These are phyloP conservation scores for Diachasmimorpha longicaudata DNA, from an alignment of 1,140 invertebrate species.

Conservation along the genomic window DNA sequence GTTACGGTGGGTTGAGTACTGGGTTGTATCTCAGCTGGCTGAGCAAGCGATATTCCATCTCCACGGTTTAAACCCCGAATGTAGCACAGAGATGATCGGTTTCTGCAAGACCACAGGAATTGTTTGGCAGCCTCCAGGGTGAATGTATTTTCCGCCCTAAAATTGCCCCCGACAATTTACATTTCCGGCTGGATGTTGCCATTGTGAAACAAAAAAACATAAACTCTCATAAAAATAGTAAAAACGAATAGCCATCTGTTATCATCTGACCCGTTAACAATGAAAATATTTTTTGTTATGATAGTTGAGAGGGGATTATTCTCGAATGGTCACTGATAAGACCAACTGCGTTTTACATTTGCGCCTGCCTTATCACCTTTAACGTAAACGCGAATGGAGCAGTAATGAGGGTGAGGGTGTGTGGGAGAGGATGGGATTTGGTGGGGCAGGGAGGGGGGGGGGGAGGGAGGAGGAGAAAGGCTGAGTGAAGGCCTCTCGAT, in stretches of 20 bases:
- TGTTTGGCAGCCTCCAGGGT: neutral
- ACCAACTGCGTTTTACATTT: neutral
- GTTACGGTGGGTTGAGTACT: conserved; percentile 11
- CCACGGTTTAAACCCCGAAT: neutral
- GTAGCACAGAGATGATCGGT: conserved; percentile 1
- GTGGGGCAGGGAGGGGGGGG: neutral
- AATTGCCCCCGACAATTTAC: neutral
- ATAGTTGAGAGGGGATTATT: neutral
- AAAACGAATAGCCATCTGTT: neutral
- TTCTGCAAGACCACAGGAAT: neutral
- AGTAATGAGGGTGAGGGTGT: neutral
- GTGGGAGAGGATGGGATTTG: neutral
- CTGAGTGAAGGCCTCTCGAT: neutral
- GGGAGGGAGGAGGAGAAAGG: neutral
- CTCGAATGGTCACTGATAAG: neutral
- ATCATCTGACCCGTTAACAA: neutral
- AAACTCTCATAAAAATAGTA: neutral
- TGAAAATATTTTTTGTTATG: neutral
- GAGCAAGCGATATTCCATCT: conserved; percentile 1
- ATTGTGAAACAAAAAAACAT: neutral
- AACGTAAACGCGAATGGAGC: neutral
- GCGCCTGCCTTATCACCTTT: neutral
- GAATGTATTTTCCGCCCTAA: neutral
- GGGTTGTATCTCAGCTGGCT: neutral
- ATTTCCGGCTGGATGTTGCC: neutral